These are phyloP conservation scores for Bedellia somnulentella DNA, from an alignment of 2,888 invertebrate genomes.

Conservation along the genomic window DNA sequence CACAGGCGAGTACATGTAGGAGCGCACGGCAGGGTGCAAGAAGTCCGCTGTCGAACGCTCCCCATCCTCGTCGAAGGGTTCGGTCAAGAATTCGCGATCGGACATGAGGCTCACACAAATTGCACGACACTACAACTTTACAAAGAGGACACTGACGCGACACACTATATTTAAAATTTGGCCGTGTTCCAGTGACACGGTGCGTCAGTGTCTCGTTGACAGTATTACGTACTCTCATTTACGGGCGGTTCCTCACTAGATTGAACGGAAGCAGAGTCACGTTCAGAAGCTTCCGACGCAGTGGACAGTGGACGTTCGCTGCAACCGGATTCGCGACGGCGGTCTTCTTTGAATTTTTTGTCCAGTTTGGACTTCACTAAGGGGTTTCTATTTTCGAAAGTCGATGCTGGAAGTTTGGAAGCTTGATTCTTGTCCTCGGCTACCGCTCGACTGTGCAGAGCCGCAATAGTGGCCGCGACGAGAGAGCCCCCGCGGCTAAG, in stretches of 20 bases:
- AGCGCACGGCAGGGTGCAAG: slow-evolving; percentile 54
- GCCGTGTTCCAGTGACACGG: slow-evolving; percentile 46
- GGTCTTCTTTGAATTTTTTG: slow-evolving; percentile 21
- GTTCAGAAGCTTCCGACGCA: slow-evolving; percentile 49
- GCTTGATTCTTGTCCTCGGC: slow-evolving; percentile 23
- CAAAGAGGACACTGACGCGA: slow-evolving; percentile 46
- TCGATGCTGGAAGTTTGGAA: slow-evolving; percentile 1
- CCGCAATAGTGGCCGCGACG: slow-evolving; percentile 61
- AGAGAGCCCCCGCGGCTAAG: slow-evolving; percentile 60
- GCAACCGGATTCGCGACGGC: slow-evolving; percentile 33
- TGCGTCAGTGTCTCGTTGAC: slow-evolving; percentile 46
- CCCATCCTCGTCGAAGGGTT: slow-evolving; percentile 47
- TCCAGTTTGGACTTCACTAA: slow-evolving; percentile 22
- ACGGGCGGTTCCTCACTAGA: slow-evolving; percentile 56
- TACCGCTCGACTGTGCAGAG: slow-evolving; percentile 42
- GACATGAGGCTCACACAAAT: slow-evolving; percentile 52
- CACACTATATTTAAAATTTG: slow-evolving; percentile 49
- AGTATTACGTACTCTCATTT: slow-evolving; percentile 49
- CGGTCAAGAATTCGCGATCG: slow-evolving; percentile 54
- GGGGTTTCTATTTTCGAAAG: slow-evolving; percentile 12
- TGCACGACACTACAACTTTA: slow-evolving; percentile 55
- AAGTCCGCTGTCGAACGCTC: slow-evolving; percentile 33
- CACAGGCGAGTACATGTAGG: slow-evolving; percentile 58
- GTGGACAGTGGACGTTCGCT: slow-evolving; percentile 51
- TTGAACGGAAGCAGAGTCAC: slow-evolving; percentile 50